These are phyloP conservation scores for Pica pica DNA, from an alignment of 2,113 vertebrate genomes.

Conservation along the genomic window DNA sequence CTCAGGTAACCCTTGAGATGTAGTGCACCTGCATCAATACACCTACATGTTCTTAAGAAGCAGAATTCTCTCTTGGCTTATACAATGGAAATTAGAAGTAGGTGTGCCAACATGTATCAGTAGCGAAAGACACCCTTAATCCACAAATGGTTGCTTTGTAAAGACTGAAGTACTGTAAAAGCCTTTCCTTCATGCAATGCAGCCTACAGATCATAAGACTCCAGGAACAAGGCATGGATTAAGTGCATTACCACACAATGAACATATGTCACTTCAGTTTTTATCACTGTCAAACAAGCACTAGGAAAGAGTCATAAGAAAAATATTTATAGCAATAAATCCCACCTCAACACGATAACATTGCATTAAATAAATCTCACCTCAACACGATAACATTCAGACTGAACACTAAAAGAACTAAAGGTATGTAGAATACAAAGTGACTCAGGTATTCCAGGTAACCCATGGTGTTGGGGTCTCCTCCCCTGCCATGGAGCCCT, in stretches of 20 bases:
- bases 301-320: constrained; percentile 23
- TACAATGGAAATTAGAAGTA: constrained; percentile 24
- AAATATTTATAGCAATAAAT: constrained; percentile 54
- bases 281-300: constrained; percentile 4
- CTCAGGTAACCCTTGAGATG: constrained; percentile 18
- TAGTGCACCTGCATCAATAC: constrained; percentile 17
- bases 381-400: constrained; percentile 29
- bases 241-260: constrained; percentile 32
- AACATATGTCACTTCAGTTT: constrained; percentile 27
- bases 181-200: constrained; percentile 1
- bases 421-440: not conserved
- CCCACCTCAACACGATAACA: constrained; percentile 21
- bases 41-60: not conserved
- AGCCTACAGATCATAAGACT: not conserved
- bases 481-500: no score
- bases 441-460: constrained; percentile 18
- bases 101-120: constrained; percentile 5
- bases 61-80: not conserved
- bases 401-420: not conserved
- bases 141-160: constrained; percentile 38
- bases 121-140: constrained; percentile 40
- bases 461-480: no score
- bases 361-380: constrained; percentile 22
- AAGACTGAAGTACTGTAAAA: constrained; percentile 21
- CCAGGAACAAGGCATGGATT: constrained; percentile 31